Conservation (phyloP, 1,140 invertebrate genomes). For the Pachyrhynchus sulphureomaculatus region DNA sequence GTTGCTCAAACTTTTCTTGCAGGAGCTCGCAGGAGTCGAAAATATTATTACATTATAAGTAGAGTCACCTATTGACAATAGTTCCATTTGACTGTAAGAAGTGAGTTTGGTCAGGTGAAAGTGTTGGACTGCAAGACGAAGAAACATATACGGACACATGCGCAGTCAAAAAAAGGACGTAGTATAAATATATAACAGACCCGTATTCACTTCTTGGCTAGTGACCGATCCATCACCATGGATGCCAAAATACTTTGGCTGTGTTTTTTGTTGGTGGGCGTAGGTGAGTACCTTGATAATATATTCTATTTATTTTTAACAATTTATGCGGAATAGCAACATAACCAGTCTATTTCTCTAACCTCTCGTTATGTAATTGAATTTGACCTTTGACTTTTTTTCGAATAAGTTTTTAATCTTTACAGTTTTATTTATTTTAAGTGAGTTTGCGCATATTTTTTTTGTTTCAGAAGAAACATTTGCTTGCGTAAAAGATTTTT, state of each 20-base stretch:
- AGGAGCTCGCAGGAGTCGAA: not conserved
- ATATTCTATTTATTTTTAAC: not conserved
- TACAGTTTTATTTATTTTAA: no score
- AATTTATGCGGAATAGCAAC: no score
- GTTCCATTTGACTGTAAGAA: conserved; percentile 37
- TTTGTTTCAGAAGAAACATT: no score
- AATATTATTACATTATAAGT: conserved; percentile 44
- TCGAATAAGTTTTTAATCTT: no score
- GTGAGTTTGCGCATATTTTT: no score
- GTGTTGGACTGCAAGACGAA: conserved; percentile 34
- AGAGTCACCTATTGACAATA: conserved; percentile 47
- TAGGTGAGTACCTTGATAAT: conserved; percentile 44
- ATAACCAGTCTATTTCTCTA: no score
- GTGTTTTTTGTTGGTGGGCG: conserved; percentile 46
- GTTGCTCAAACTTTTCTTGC: no score
- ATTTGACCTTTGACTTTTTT: no score
- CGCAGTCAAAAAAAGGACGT: conserved; percentile 43
- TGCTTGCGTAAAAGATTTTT: no score
- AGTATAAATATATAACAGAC: conserved; percentile 51
- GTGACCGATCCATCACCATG: conserved; percentile 48
- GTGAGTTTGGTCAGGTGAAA: conserved; percentile 41
- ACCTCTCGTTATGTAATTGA: no score
- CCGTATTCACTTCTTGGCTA: conserved; percentile 50
- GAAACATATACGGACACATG: conserved; percentile 39
- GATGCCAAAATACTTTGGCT: conserved; percentile 49